Evolutionary conservation across 1,140 invertebrate species (phyloP), one percentile per base, ranked within the genome.

Genomic region (Gryllus bimaculatus): DNA sequence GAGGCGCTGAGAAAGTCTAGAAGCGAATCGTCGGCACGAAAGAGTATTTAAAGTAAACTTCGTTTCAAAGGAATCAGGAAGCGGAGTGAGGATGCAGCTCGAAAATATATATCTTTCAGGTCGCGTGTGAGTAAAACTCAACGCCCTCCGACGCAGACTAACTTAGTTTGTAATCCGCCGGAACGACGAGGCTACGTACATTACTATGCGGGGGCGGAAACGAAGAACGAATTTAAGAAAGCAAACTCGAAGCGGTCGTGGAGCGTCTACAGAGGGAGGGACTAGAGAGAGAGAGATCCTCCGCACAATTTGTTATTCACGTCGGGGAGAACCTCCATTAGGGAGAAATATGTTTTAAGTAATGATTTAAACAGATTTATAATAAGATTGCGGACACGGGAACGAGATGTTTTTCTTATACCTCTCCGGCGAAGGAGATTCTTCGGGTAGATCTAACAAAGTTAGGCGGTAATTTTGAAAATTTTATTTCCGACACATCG

Each of bases 401-500:
- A 66, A 66, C 10, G 54, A 66, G 54, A 66, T 66, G 54, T 66
- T 66, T 66, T 66, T 66, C 54, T 66, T 66, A 66, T 66, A 66
- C 54, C 54, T 66, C 18, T 7, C 10, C 54, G 10, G 10, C 10
- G 54, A 66, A 66, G 54, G 54, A 66, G 54, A 66, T 66, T 66
- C 54, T 66, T 66, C 18, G 54, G 54, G 54, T 66, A 66, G 54
- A 66, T 66, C 54, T 66, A 66, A 66, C 54, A 66, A 66, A 66
- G 54, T 66, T 66, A 66, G 54, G 54, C 54, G 10, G 54, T 66
- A 66, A 66, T 66, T 66, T 66, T 66, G 54, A 66, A 66, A 66
- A 66, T 66, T 66, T 66, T 66, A 66, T 66, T 66, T 66, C 54
- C 54, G 54, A 66, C 54, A 66, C 54, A 66, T 66, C 54, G 54